These are phyloP conservation scores for Caligus rogercresseyi DNA, from an alignment of 1,140 invertebrate species.

Conservation along the genomic window DNA sequence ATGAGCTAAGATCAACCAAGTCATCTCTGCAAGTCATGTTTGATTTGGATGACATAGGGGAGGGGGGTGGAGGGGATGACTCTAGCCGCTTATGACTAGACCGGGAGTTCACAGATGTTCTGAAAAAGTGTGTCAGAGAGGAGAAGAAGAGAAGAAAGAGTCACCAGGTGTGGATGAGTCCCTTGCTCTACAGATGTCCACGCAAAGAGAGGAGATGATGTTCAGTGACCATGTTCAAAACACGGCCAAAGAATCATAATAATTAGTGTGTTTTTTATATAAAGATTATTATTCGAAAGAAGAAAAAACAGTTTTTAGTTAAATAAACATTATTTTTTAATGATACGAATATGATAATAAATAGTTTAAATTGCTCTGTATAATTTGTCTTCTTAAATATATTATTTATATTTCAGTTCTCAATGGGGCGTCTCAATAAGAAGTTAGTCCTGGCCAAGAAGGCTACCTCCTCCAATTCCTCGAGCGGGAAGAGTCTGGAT, in stretches of 20 bases:
- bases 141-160: too few species aligned
- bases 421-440: conserved; percentile 13
- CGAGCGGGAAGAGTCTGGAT: neutral
- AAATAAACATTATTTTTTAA: neutral
- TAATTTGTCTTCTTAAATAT: neutral
- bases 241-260: neutral
- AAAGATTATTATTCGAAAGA: too few species aligned
- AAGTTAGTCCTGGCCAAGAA: conserved; percentile 1
- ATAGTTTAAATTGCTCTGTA: neutral
- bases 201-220: too few species aligned
- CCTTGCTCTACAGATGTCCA: neutral
- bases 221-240: too few species aligned
- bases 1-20: conserved; percentile 8
- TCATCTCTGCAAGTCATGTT: neutral
- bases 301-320: neutral
- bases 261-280: too few species aligned
- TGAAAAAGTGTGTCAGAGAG: neutral
- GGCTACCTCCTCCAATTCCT: neutral
- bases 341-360: neutral
- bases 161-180: neutral
- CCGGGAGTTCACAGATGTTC: neutral
- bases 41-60: neutral
- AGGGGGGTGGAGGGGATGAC: neutral
- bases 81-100: neutral
- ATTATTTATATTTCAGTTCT: neutral